Evolutionary conservation across 2,888 invertebrate species (phyloP), one percentile per base, ranked within the genome.

Genomic region (Herminia tarsipennalis): DNA sequence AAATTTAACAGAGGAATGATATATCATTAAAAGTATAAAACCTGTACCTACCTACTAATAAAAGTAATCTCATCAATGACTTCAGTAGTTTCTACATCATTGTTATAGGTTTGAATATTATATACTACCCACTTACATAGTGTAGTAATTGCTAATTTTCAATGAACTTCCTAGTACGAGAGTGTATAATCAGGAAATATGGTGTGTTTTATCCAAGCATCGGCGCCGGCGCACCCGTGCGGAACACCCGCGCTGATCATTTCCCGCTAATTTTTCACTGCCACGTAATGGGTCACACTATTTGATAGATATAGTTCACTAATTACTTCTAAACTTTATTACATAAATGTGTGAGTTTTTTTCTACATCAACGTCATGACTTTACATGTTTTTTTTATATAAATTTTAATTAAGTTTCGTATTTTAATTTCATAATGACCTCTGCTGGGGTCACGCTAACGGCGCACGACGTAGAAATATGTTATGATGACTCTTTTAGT

Each of bases 171-270:
- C 67, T 65, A 47, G 64, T 60, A 47, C 49, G 54, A 49, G 36
- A 68, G 53, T 46, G 54, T 61, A 63, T 72, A 79, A 81, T 76
- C 60, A 80, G 81, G 83, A 81, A 83, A 65, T 58, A 48, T 56
- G 33, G 57, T 38, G 51, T 49, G 67, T 66, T 69, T 58, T 64
- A 68, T 62, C 51, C 39, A 46, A 40, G 40, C 21, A 40, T 36
- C 22, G 27, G 66, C 59, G 60, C 63, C 47, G 40, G 60, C 52
- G 74, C 70, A 69, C 56, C 66, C 72, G 60, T 63, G 68, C 71
- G 68, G 69, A 78, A 76, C 77, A 53, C 47, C 35, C 44, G 24
- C 49, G 51, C 43, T 36, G 48, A 45, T 57, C 37, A 56, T 63
- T 60, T 61, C 47, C 59, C 63, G 56, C 56, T 36, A 46, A 56